A percentile compares a stretch with the other conserved stretches of the same genome.
Conservation (phyloP, 2,888 invertebrate genomes). For the Xylota sylvarum region DNA sequence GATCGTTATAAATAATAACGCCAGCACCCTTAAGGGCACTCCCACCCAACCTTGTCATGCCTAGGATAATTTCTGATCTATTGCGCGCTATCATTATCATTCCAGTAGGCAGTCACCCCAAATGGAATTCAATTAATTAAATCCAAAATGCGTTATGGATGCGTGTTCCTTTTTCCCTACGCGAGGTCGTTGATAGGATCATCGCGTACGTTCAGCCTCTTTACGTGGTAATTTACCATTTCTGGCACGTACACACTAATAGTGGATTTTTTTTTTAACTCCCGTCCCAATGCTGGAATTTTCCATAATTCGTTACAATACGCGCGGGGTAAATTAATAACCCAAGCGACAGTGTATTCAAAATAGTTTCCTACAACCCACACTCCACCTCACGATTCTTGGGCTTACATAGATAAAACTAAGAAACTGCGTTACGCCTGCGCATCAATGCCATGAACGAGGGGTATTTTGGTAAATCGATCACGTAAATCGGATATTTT, state of each 20-base stretch:
- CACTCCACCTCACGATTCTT: slow-evolving; percentile 56
- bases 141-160: slow-evolving; percentile 48
- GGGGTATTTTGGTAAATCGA: slow-evolving; percentile 65
- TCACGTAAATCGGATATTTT: slow-evolving; percentile 76
- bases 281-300: slow-evolving; percentile 19
- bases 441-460: slow-evolving; percentile 36
- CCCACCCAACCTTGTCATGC: slow-evolving; percentile 43
- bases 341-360: slow-evolving; percentile 55
- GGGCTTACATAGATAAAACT: slow-evolving; percentile 28
- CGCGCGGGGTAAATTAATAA: slow-evolving; percentile 40
- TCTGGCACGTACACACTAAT: slow-evolving; percentile 68
- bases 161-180: slow-evolving; percentile 38
- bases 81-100: slow-evolving; percentile 61
- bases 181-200: slow-evolving; percentile 51
- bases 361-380: slow-evolving; percentile 42
- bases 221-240: slow-evolving; percentile 64
- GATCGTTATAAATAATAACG: slow-evolving; percentile 48
- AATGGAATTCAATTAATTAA: slow-evolving; percentile 64
- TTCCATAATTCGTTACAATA: slow-evolving; percentile 47
- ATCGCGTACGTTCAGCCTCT: slow-evolving; percentile 45
- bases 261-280: slow-evolving; percentile 25
- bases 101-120: slow-evolving; percentile 45
- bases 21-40: slow-evolving; percentile 42
- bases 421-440: slow-evolving; percentile 65
- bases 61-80: slow-evolving; percentile 36